phyloP scores from a whole-genome alignment of 2,888 invertebrate genomes.

The Agrochola macilenta region DNA sequence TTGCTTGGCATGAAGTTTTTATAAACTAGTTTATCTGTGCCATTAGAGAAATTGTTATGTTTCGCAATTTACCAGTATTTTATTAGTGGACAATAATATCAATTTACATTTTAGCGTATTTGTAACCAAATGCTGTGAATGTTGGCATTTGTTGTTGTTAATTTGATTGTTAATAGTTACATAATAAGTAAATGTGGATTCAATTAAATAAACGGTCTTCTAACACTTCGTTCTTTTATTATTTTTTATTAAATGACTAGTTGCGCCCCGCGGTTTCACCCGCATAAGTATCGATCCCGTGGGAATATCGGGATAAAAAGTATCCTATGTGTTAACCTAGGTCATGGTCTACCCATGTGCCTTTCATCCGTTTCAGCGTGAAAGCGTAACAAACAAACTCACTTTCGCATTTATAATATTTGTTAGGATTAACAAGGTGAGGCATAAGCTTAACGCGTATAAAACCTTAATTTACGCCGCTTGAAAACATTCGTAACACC shows the following conservation, averaged over 20 bases:
- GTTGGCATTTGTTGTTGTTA: slow-evolving; percentile 68
- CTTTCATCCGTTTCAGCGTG: too few relatives aligned
- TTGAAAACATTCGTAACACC: not conserved
- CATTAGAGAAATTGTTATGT: slow-evolving; percentile 55
- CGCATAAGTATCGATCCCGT: too few relatives aligned
- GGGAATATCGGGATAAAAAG: too few relatives aligned
- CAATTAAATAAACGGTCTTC: slow-evolving; percentile 67
- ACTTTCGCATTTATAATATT: too few relatives aligned
- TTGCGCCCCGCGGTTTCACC: too few relatives aligned
- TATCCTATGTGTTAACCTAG: too few relatives aligned
- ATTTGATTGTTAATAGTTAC: slow-evolving; percentile 65
- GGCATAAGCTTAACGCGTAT: not conserved
- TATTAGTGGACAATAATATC: slow-evolving; percentile 61
- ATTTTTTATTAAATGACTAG: not conserved
- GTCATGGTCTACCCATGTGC: too few relatives aligned
- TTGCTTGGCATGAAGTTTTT: slow-evolving; percentile 51
- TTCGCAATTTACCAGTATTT: slow-evolving; percentile 51
- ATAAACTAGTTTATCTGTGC: slow-evolving; percentile 53
- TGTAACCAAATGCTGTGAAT: slow-evolving; percentile 60
- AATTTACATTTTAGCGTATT: slow-evolving; percentile 56
- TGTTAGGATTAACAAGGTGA: too few relatives aligned
- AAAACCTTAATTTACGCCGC: not conserved
- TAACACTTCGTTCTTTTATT: slow-evolving; percentile 23
- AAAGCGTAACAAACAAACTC: too few relatives aligned
- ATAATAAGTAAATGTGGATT: slow-evolving; percentile 66